Percentiles rank a stretch among this genome's conserved stretches.
These are phyloP conservation scores for Oryzias curvinotus DNA, from an alignment of 2,113 vertebrate genomes.

Conservation along the genomic window DNA sequence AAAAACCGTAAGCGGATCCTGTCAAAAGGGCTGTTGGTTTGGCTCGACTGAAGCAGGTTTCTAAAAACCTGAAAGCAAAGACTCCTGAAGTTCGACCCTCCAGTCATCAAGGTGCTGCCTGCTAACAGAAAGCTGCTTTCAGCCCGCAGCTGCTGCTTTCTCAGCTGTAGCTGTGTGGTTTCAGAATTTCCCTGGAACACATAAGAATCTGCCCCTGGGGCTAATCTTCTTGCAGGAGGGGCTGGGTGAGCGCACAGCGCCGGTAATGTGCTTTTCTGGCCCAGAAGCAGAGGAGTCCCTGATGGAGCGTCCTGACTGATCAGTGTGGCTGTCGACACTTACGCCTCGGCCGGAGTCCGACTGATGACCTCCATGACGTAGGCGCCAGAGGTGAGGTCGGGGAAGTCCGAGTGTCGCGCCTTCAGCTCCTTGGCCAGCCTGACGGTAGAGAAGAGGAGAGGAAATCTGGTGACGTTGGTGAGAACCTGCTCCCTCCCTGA, in stretches of 20 bases:
- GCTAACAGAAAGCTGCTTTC: background rate
- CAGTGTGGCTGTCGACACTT: slow-evolving; percentile 58
- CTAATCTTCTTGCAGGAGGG: background rate
- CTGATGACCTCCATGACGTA: slow-evolving; percentile 96
- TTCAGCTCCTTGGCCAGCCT: slow-evolving; percentile 93
- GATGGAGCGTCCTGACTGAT: too few species aligned
- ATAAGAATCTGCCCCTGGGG: background rate
- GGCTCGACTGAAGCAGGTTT: too few species aligned
- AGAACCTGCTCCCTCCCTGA: background rate
- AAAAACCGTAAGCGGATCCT: too few species aligned
- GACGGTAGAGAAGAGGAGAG: slow-evolving; percentile 4
- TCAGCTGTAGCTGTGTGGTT: slow-evolving; percentile 17
- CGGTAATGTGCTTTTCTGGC: background rate
- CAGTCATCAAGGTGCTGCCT: too few species aligned
- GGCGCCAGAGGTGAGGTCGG: slow-evolving; percentile 90
- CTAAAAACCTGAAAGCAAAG: too few species aligned
- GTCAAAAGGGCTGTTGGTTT: too few species aligned
- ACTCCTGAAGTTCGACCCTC: too few species aligned
- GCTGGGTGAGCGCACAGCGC: background rate
- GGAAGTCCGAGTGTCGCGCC: slow-evolving; percentile 87
- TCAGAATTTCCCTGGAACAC: background rate
- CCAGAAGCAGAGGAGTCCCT: background rate
- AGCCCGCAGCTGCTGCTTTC: slow-evolving; percentile 9
- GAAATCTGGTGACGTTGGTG: background rate
- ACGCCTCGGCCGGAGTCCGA: slow-evolving; percentile 91